Evolutionary conservation across 2,113 vertebrate genomes (phyloP).

Genomic region (Genyomyrus donnyi): DNA sequence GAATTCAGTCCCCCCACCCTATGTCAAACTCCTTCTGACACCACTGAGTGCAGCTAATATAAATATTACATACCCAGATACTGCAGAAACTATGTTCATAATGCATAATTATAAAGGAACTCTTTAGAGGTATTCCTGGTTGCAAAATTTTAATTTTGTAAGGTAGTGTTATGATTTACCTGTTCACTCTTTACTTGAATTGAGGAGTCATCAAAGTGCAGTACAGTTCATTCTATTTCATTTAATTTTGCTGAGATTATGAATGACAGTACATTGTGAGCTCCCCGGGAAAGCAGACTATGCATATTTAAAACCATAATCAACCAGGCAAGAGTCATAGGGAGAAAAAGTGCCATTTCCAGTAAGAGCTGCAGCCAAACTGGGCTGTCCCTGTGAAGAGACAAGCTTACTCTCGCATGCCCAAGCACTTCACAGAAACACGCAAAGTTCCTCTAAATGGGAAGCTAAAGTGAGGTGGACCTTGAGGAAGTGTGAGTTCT

Average conservation of each 20-base stretch:
- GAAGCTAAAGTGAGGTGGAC: background rate
- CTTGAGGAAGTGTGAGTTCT: constrained; percentile 1
- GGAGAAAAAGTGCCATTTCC: background rate
- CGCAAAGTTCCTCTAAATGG: background rate
- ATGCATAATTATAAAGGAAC: background rate
- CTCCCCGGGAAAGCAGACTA: background rate
- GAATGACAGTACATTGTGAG: background rate
- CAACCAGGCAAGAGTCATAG: background rate
- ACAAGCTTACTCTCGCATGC: background rate
- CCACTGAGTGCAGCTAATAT: background rate
- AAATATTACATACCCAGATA: background rate
- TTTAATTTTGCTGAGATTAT: background rate
- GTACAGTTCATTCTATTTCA: background rate
- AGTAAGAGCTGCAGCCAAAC: background rate
- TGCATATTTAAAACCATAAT: background rate
- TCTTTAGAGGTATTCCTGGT: background rate
- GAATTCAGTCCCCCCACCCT: background rate
- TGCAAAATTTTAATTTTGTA: background rate
- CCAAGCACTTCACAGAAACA: constrained; percentile 8
- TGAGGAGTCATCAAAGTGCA: background rate
- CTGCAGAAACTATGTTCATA: background rate
- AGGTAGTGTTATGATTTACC: background rate
- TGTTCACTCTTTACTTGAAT: background rate
- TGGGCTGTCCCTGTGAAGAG: background rate
- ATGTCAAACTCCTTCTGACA: background rate